These are phyloP conservation scores for Trichoplusia ni DNA, from an alignment of 1,140 invertebrate genomes.

Conservation along the genomic window DNA sequence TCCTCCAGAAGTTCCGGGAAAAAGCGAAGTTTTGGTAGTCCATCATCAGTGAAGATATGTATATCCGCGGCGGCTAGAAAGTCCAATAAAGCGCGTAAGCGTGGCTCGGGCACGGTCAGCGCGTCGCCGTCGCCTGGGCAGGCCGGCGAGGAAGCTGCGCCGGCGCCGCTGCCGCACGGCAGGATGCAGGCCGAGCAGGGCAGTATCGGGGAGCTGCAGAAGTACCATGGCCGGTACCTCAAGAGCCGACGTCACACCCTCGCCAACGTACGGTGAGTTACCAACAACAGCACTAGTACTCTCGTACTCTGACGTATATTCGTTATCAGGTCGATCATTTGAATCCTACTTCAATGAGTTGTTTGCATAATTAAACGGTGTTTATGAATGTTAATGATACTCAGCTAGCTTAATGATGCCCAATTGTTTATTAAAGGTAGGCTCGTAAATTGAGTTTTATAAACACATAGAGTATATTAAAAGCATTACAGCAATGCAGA, in stretches of 20 bases:
- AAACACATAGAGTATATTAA: not conserved
- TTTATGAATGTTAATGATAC: constrained; percentile 7
- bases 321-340: too few species aligned
- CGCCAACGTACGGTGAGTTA: constrained; percentile 92
- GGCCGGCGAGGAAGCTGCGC: constrained; percentile 59
- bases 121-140: constrained; percentile 53
- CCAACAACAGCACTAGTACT: not conserved
- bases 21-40: constrained; percentile 71
- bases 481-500: not conserved
- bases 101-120: constrained; percentile 63
- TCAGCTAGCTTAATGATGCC: not conserved
- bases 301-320: too few species aligned
- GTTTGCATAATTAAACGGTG: not conserved
- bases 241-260: constrained; percentile 92
- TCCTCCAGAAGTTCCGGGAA: constrained; percentile 76
- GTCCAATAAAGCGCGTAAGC: constrained; percentile 72
- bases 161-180: constrained; percentile 57
- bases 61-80: constrained; percentile 75
- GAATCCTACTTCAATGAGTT: not conserved
- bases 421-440: constrained; percentile 4
- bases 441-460: constrained; percentile 15
- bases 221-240: constrained; percentile 91
- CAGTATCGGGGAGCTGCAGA: constrained; percentile 92
- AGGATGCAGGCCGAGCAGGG: constrained; percentile 95
- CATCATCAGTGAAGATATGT: constrained; percentile 77